Evolutionary conservation across 2,888 invertebrate genomes (phyloP).

Genomic region (Conistra vaccinii): DNA sequence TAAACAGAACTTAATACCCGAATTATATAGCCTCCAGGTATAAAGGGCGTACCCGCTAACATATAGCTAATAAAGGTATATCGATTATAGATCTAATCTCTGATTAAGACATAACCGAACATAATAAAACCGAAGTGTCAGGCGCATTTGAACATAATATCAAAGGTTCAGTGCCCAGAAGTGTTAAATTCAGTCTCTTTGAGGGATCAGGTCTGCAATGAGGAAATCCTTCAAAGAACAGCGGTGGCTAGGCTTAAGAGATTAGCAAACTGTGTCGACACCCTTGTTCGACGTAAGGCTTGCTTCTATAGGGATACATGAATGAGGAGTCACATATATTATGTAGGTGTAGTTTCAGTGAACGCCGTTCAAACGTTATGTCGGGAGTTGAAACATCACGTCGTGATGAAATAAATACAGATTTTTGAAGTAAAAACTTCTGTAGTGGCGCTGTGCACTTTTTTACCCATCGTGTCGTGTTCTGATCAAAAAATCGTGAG

Average conservation of each 20-base stretch:
- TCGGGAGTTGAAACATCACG: neutral
- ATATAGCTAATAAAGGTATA: no score
- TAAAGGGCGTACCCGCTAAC: no score
- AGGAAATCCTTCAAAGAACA: slow-evolving; percentile 61
- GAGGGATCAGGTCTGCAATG: slow-evolving; percentile 53
- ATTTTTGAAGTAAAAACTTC: no score
- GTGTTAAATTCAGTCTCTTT: slow-evolving; percentile 56
- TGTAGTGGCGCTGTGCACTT: no score
- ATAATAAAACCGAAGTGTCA: slow-evolving; percentile 13
- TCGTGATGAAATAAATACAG: no score
- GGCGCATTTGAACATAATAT: slow-evolving; percentile 37
- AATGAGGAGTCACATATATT: slow-evolving; percentile 38
- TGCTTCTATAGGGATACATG: slow-evolving; percentile 13
- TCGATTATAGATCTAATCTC: neutral
- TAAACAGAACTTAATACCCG: no score
- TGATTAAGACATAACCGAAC: neutral
- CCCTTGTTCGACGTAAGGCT: slow-evolving; percentile 38
- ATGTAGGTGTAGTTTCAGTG: neutral
- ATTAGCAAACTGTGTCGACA: slow-evolving; percentile 60
- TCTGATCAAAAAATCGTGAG: no score
- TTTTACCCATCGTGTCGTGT: no score
- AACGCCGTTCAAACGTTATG: neutral
- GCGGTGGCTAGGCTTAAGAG: slow-evolving; percentile 53
- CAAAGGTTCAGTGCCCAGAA: slow-evolving; percentile 39
- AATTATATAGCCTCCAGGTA: no score